Evolutionary conservation across 2,113 vertebrate genomes (phyloP), one percentile per base, ranked within the genome.

Genomic region (Burhinus oedicnemus): DNA sequence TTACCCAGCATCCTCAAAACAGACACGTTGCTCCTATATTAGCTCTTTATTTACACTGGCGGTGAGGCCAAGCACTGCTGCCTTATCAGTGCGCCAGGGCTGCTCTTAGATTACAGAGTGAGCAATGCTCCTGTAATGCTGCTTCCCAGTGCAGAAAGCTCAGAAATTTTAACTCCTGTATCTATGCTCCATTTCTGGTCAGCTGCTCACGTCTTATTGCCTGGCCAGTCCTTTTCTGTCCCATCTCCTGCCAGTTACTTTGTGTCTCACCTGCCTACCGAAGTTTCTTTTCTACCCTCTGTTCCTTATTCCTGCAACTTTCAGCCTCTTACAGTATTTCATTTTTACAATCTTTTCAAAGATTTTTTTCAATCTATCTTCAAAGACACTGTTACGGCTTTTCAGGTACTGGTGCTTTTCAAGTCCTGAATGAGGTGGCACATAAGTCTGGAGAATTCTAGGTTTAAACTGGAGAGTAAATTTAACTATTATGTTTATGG

Each of bases 91-190:
- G 36, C 90, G 86, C 83, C 86, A 79, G 80, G 65, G 66, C 77
- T 92, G 60, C 83, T 93, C 55, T 87, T 92, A 40, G 80, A 32
- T 97, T 89, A 49, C 72, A 47, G 22, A 32, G 23, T 30, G 38
- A 88, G 52, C 64, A 66, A 12, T 36, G 60, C 38, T 83, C 32
- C 68, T 83, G 23, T 81, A 77, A 70, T 34, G 51, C 42, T 75
- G 45, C 76, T 92, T 80, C 80, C 75, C 61, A 38, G 20, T 2
- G 2, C 47, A 79, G 76, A 79, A 61, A 52, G 29, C 71, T 57
- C 19, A 30, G 40, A 78, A 75, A 77, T 89, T 75, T 91, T 66
- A 71, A 54, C 9, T 81, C 23, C 26, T 90, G 92, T 83, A 51
- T 42, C 27, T 64, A 16, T 42, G 40, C 45, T 83, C 36, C 14